phyloP scores from a whole-genome alignment of 2,888 invertebrate species.

The Cheilosia vernalis region DNA sequence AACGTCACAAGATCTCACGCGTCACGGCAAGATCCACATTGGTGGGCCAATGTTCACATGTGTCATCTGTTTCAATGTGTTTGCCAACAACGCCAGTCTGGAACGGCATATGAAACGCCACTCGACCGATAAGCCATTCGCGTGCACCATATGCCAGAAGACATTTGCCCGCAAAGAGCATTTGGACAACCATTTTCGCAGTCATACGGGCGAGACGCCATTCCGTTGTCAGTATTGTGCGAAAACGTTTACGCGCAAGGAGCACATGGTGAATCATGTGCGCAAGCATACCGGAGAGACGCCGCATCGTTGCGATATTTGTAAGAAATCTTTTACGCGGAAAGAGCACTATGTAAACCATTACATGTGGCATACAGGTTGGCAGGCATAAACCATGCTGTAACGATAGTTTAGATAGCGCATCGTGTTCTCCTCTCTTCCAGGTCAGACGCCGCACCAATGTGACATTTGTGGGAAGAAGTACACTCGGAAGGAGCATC shows the following conservation, averaged over 20 bases:
- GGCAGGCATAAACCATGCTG: slow-evolving; percentile 74
- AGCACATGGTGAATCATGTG: slow-evolving; percentile 94
- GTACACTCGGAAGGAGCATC: slow-evolving; percentile 94
- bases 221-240: slow-evolving; percentile 93
- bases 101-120: slow-evolving; percentile 92
- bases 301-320: slow-evolving; percentile 93
- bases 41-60: slow-evolving; percentile 91
- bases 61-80: slow-evolving; percentile 89
- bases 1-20: slow-evolving; percentile 90
- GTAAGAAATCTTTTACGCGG: slow-evolving; percentile 93
- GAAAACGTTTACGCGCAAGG: slow-evolving; percentile 92
- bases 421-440: slow-evolving; percentile 53
- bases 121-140: slow-evolving; percentile 93
- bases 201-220: slow-evolving; percentile 92
- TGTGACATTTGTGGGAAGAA: slow-evolving; percentile 94
- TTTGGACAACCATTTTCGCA: slow-evolving; percentile 92
- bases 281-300: slow-evolving; percentile 92
- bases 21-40: slow-evolving; percentile 93
- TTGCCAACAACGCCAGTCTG: slow-evolving; percentile 88
- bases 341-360: slow-evolving; percentile 95
- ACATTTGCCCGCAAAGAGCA: slow-evolving; percentile 94
- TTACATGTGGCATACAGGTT: slow-evolving; percentile 88
- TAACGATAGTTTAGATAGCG: slow-evolving; percentile 50
- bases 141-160: slow-evolving; percentile 93
- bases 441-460: slow-evolving; percentile 94